Percentiles rank a stretch among this genome's conserved stretches.
Conservation (phyloP, 2,888 invertebrate genomes). For the Osedax frankpressi region DNA sequence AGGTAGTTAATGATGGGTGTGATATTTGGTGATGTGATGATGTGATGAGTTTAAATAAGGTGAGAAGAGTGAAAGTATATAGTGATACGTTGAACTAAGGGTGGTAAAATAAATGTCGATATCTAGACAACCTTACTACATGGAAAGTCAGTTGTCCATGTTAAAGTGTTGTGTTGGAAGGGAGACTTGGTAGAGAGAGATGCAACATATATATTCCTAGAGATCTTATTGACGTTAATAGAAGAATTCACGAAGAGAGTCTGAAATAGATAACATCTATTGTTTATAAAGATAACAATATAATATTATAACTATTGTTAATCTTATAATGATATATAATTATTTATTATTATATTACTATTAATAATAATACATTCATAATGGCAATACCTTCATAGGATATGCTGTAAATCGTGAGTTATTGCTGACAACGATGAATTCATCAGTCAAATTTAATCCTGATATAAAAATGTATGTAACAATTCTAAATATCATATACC, state of each 20-base stretch:
- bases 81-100: too few species aligned
- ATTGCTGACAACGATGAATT: background rate
- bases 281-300: background rate
- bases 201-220: slow-evolving; percentile 27
- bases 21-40: too few species aligned
- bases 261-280: slow-evolving; percentile 15
- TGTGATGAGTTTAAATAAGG: too few species aligned
- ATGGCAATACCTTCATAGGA: background rate
- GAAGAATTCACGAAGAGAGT: slow-evolving; percentile 22
- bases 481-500: too few species aligned
- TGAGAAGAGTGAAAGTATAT: too few species aligned
- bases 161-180: slow-evolving; percentile 27
- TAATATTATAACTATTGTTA: background rate
- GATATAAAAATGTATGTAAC: too few species aligned
- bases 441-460: background rate
- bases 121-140: slow-evolving; percentile 16
- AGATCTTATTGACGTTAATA: slow-evolving; percentile 25
- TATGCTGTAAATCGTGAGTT: background rate
- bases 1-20: too few species aligned
- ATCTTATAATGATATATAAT: background rate
- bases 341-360: background rate
- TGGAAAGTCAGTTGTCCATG: slow-evolving; percentile 3
- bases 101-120: too few species aligned
- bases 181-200: slow-evolving; percentile 35
- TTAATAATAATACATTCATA: background rate